Base-by-base conservation (phyloP, 2,888 invertebrate species). In the Meiosimyza platycephala region DNA sequence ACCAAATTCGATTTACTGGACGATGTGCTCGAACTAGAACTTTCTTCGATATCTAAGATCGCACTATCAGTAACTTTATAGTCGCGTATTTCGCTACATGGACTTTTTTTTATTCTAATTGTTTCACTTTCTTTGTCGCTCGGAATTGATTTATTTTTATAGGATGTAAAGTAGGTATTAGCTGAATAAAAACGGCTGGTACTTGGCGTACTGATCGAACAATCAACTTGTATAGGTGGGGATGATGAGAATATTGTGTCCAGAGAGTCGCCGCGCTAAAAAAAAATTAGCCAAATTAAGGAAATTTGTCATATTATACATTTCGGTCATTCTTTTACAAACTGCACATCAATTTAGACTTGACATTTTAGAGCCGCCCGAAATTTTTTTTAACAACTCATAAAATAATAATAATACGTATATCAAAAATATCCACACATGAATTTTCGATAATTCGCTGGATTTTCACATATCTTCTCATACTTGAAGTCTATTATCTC, bases 171-270 rank as follows among this genome's bases (percentile, higher is more conserved):
- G 16, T 73, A 77, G 69, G 76, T 78, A 62, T 79, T 79, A 22
- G 80, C 78, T 6, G 78, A 81, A 65, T 81, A 71, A 55, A 75
- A 73, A 69, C 28, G 71, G 51, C 80, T 83, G 2, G 83, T 81
- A 33, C 82, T 80, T 0, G 85, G 85, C 47, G 85, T 85, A 67
- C 80, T 76, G 62, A 81, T 83, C 60, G 80, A 78, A 12, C 81
- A 73, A 40, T 83, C 82, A 59, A 82, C 78, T 73, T 80, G 82
- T 4, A 80, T 80, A 13, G 85, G 83, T n/a, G 91, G 91, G 15
- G 91, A 91, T 67, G 90, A 90, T 62, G 91, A 90, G 76, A 92
- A 91, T 47, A 92, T 90, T 3, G 92, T 92, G 74, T 92, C 92
- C 76, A 92, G 84, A 0, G 92, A 92, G 82, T 92, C 92, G 48